Conservation (phyloP, 2,113 vertebrate species). For the Syngnathoides biaculeatus region DNA sequence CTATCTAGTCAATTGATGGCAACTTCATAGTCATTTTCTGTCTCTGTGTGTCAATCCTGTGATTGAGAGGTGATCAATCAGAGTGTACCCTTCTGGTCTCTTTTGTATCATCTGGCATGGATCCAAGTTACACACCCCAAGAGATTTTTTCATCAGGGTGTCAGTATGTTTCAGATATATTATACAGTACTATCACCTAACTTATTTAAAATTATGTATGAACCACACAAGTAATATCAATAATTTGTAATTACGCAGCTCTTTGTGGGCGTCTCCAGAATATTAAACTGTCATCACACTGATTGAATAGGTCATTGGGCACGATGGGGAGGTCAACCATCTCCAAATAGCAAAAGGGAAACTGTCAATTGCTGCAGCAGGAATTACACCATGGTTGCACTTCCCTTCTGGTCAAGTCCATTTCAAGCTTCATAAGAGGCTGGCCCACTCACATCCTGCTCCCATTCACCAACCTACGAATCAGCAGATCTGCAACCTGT, state of each 20-base stretch:
- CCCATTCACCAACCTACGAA: slow-evolving; percentile 33
- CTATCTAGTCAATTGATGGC: too few species aligned
- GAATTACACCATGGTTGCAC: slow-evolving; percentile 28
- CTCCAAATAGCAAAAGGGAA: slow-evolving; percentile 29
- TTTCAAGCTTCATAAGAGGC: slow-evolving; percentile 23
- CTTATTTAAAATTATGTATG: not conserved
- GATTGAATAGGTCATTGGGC: not conserved
- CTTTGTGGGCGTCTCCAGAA: slow-evolving; percentile 14
- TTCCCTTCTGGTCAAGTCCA: slow-evolving; percentile 36
- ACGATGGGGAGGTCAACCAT: slow-evolving; percentile 3
- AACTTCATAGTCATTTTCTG: too few species aligned
- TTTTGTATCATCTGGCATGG: not conserved
- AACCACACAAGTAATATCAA: not conserved
- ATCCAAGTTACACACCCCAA: too few species aligned
- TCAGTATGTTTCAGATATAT: not conserved
- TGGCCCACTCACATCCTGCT: slow-evolving; percentile 4
- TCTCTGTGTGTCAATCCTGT: too few species aligned
- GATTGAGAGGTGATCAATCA: too few species aligned
- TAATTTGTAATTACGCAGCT: not conserved
- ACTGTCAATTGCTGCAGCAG: slow-evolving; percentile 32
- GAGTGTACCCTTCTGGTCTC: too few species aligned
- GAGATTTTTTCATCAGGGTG: not conserved
- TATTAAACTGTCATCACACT: slow-evolving; percentile 15
- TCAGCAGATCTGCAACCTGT: slow-evolving; percentile 66
- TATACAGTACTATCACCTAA: not conserved